Conservation (phyloP, 2,113 vertebrate species). For the Sus scrofa region DNA sequence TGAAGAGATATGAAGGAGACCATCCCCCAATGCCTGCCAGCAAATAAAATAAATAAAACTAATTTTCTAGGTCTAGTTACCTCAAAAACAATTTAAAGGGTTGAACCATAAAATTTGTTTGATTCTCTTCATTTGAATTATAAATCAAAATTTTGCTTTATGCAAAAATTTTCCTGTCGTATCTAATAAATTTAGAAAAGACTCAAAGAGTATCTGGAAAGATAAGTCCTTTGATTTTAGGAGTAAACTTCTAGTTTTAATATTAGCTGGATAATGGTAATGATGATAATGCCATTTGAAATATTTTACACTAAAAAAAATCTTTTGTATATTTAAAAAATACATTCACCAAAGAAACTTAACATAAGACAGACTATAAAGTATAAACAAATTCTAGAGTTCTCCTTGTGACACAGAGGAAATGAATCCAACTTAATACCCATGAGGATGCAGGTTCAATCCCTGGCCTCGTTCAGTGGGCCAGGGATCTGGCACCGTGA, state of each 20-base stretch:
- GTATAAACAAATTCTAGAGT: neutral
- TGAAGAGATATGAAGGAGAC: neutral
- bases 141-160: neutral
- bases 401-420: too few relatives aligned
- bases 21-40: fast-evolving
- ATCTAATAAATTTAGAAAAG: slow-evolving; percentile 23
- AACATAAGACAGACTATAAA: neutral
- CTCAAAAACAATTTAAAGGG: neutral
- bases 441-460: too few relatives aligned
- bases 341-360: neutral
- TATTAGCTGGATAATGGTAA: neutral
- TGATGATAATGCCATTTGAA: neutral
- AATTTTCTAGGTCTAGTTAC: neutral
- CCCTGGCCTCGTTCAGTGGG: too few relatives aligned
- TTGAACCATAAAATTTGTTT: neutral
- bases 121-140: neutral
- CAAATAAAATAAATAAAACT: slow-evolving; percentile 3
- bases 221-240: neutral
- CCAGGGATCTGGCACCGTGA: too few relatives aligned
- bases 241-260: neutral
- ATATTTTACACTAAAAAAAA: neutral
- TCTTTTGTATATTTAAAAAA: neutral
- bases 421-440: too few relatives aligned
- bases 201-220: neutral
- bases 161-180: neutral